Percentiles rank a stretch among this genome's conserved stretches.
Conservation (phyloP, 92 coral and sea anemone species). For the Epizoanthus ramosus region DNA sequence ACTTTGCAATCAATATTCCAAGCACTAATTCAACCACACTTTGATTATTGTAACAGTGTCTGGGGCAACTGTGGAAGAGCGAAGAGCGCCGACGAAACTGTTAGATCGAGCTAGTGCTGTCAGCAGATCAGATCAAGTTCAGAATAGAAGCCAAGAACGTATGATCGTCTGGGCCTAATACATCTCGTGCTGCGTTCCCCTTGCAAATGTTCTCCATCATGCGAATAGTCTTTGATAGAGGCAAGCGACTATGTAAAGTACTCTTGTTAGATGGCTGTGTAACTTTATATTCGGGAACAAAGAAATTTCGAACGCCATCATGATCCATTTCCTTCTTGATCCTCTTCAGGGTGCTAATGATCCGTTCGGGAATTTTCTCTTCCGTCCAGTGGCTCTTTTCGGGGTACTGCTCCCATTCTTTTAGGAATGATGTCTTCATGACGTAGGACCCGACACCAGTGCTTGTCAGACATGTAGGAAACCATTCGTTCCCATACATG, state of each 20-base stretch:
- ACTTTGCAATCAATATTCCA: too few species aligned
- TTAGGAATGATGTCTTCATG: conserved; percentile 40
- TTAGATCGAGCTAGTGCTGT: too few species aligned
- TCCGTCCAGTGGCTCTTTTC: conserved; percentile 16
- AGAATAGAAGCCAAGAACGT: not conserved
- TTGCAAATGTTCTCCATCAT: conserved; percentile 13
- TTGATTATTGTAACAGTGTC: too few species aligned
- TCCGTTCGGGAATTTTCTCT: conserved; percentile 22
- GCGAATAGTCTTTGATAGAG: not conserved
- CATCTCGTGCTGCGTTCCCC: not conserved
- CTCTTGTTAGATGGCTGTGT: not conserved
- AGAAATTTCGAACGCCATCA: conserved; percentile 8
- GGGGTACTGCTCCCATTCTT: conserved; percentile 17
- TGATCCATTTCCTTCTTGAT: not conserved
- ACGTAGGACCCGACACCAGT: conserved; percentile 9
- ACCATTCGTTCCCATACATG: not conserved
- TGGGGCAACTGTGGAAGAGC: too few species aligned
- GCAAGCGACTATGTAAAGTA: too few species aligned
- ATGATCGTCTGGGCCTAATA: too few species aligned
- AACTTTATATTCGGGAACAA: conserved; percentile 3
- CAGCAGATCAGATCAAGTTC: not conserved
- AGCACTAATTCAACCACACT: too few species aligned
- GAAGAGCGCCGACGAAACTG: too few species aligned
- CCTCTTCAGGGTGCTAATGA: conserved; percentile 24
- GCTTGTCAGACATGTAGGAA: not conserved